phyloP scores from a whole-genome alignment of 2,888 invertebrate species.

The Drosophila buzzatii region DNA sequence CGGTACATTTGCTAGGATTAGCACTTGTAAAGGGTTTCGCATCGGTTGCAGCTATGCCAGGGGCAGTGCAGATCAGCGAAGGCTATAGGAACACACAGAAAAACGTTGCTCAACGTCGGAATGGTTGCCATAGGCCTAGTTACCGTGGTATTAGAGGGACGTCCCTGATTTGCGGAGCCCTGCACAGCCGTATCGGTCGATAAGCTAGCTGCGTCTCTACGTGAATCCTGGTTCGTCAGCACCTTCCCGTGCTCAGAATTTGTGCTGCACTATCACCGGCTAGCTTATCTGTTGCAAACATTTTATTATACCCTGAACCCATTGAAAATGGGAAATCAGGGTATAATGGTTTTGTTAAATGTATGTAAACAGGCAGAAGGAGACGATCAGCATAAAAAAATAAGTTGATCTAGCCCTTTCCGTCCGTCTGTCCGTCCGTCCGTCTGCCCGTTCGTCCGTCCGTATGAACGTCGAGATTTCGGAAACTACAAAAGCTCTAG shows the following conservation, averaged over 20 bases:
- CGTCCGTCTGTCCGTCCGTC: too few relatives aligned
- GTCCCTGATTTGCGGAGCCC: conserved; percentile 57
- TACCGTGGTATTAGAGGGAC: background rate
- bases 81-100: too few relatives aligned
- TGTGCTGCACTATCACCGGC: conserved; percentile 11
- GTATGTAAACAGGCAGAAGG: background rate
- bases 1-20: conserved; percentile 24
- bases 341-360: background rate
- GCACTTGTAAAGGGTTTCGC: conserved; percentile 15
- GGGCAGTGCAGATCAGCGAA: background rate
- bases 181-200: conserved; percentile 72
- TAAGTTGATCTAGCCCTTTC: too few relatives aligned
- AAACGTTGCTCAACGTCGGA: background rate
- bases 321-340: background rate
- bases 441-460: too few relatives aligned
- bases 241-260: conserved; percentile 25
- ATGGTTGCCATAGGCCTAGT: conserved; percentile 2
- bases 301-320: background rate
- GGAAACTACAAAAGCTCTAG: too few relatives aligned
- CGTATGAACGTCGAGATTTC: too few relatives aligned
- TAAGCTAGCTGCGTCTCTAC: conserved; percentile 74
- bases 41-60: background rate
- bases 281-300: background rate
- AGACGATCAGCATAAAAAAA: too few relatives aligned
- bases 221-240: conserved; percentile 74